Base-by-base conservation (phyloP, 2,888 invertebrate species). In the Brenthis hecate region DNA sequence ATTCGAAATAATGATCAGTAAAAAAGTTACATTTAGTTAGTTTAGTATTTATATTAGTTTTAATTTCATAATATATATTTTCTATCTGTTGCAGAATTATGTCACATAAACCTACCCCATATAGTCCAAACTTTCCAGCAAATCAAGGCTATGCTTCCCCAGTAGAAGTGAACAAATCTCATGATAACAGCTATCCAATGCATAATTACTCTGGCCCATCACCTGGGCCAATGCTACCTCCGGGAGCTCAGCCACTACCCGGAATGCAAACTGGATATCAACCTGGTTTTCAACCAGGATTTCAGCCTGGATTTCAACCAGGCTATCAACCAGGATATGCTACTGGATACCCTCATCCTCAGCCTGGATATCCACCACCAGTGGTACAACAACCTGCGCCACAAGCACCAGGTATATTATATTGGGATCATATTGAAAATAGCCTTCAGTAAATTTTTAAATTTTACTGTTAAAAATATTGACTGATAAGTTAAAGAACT, bases 41-140 rank as follows among this genome's bases (percentile, higher is more conserved):
- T 43, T 43, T 43, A 11, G 11, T 43, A 36, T 6, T 32, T n/a
- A 14, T 14, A 56, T n/a, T 32, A 14, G 23, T 56, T 13, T 14
- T 13, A 14, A 56, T 32, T 56, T 56, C 13, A 16, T 50, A 2
- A 28, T n/a, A 50, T 19, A 3, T 43, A 47, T 14, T n/a, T 32
- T 53, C 23, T 54, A 14, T 57, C 5, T 8, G 13, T 61, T 62
- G 19, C 62, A 62, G 62, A 68, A 85, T 73, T n/a, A 92, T 93
- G 92, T 92, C 92, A 1, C 91, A 92, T 76, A 89, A 91, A 78
- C 84, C 78, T 62, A 85, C 83, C 14, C 88, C 91, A 19, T 92
- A 89, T 69, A 85, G 92, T 4, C 93, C 93, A 23, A 93, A 93
- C 76, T 93, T 90, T 73, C 92, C 93, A 8, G 72, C 76, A 58